phyloP scores from a whole-genome alignment of 1,140 invertebrate species.

The Aplysia californica region DNA sequence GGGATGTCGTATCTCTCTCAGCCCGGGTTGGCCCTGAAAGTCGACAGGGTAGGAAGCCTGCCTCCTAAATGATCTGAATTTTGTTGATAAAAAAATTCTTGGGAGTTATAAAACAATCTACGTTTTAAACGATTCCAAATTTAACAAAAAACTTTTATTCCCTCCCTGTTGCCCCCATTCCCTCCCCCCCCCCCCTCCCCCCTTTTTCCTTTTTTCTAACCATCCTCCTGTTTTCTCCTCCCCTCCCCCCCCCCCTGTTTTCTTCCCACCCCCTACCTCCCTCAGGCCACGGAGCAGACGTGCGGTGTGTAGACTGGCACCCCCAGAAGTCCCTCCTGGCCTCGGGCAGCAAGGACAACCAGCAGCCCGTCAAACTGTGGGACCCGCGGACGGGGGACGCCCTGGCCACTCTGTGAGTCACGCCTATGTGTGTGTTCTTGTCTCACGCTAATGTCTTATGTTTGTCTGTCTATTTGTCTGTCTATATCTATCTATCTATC shows the following conservation, averaged over 20 bases:
- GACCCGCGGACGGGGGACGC: conserved; percentile 94
- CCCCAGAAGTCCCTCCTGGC: conserved; percentile 96
- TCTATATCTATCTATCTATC: too few species aligned
- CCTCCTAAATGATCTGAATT: too few species aligned
- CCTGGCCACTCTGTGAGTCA: conserved; percentile 73
- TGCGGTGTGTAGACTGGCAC: conserved; percentile 99
- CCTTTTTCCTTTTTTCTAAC: not conserved
- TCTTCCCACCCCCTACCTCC: not conserved
- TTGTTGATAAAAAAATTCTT: too few species aligned
- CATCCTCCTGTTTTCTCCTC: too few species aligned
- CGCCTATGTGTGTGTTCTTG: not conserved
- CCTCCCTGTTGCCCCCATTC: not conserved
- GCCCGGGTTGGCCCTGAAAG: too few species aligned
- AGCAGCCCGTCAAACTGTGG: conserved; percentile 99
- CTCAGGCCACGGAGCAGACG: conserved; percentile 97
- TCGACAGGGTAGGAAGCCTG: too few species aligned
- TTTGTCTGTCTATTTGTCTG: too few species aligned
- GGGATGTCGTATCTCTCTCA: too few species aligned
- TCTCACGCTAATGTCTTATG: too few species aligned
- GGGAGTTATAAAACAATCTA: too few species aligned
- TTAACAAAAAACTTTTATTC: too few species aligned
- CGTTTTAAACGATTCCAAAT: too few species aligned
- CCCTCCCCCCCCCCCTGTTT: not conserved
- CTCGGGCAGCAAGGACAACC: conserved; percentile 99
- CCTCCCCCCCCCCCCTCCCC: not conserved